Percentiles rank a stretch among this genome's conserved stretches.
phyloP scores from a whole-genome alignment of 2,113 vertebrate genomes.

The Bubo blakistoni region DNA sequence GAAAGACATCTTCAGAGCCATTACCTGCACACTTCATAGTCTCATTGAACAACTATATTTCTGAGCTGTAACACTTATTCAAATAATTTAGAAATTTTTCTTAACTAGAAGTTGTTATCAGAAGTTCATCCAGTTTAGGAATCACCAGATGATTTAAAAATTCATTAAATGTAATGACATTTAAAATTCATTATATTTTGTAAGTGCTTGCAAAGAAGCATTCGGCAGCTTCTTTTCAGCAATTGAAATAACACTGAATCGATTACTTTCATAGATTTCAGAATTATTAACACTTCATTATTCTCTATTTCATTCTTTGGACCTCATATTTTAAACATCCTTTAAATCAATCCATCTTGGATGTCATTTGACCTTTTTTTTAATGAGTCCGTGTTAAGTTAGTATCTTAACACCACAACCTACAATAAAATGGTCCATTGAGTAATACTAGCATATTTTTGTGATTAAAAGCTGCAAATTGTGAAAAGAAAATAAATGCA shows the following conservation, averaged over 20 bases:
- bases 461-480: not conserved
- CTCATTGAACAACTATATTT: not conserved
- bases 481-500: not conserved
- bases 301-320: not conserved
- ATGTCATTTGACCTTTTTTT: not conserved
- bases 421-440: not conserved
- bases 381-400: not conserved
- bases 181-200: not conserved
- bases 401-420: not conserved
- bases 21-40: not conserved
- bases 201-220: not conserved
- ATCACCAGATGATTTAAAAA: not conserved
- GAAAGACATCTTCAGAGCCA: not conserved
- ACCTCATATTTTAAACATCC: not conserved
- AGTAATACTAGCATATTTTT: not conserved
- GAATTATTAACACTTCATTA: not conserved
- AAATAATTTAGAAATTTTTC: not conserved
- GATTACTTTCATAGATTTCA: not conserved
- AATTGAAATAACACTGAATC: not conserved
- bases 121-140: not conserved
- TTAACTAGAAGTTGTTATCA: not conserved
- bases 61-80: not conserved
- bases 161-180: not conserved
- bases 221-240: not conserved
- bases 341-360: not conserved